A percentile compares a stretch with the other conserved stretches of the same genome.
Evolutionary conservation across 2,797 vertebrate genomes (phyloP).

Genomic region (Sebastes matsubarae): DNA sequence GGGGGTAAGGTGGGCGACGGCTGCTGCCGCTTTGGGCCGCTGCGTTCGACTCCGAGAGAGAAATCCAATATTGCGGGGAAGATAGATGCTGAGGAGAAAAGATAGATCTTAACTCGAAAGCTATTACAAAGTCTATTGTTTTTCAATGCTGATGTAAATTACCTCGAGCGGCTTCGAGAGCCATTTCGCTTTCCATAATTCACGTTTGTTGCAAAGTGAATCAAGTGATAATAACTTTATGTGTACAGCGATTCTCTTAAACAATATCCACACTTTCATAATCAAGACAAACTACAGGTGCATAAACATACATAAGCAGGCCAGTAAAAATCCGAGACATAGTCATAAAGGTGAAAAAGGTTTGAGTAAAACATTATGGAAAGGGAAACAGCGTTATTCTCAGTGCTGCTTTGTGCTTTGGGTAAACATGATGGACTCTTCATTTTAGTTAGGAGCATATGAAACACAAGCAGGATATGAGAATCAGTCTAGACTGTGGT

Average conservation of each 20-base stretch:
- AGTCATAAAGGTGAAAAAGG: neutral
- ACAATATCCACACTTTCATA: conserved; percentile 22
- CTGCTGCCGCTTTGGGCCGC: conserved; percentile 37
- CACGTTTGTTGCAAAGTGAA: conserved; percentile 48
- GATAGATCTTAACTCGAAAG: conserved; percentile 58
- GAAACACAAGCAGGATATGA: conserved; percentile 4
- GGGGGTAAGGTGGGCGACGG: neutral
- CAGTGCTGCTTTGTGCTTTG: neutral
- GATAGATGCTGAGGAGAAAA: conserved; percentile 50
- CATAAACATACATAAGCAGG: conserved; percentile 3
- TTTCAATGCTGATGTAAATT: conserved; percentile 62
- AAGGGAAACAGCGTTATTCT: neutral
- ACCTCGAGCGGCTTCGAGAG: conserved; percentile 46
- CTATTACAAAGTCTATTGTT: conserved; percentile 66
- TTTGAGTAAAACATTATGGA: neutral
- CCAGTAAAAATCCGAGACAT: neutral
- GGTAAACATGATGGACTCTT: neutral
- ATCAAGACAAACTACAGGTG: conserved; percentile 28
- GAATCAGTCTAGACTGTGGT: conserved; percentile 39
- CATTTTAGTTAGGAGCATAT: conserved; percentile 4
- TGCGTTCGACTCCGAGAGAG: conserved; percentile 24
- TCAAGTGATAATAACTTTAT: conserved; percentile 31
- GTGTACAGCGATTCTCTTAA: conserved; percentile 1
- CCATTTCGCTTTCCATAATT: conserved; percentile 57
- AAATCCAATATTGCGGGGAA: conserved; percentile 54